Evolutionary conservation across 2,888 invertebrate genomes (phyloP).

Genomic region (Campoplex capitator): DNA sequence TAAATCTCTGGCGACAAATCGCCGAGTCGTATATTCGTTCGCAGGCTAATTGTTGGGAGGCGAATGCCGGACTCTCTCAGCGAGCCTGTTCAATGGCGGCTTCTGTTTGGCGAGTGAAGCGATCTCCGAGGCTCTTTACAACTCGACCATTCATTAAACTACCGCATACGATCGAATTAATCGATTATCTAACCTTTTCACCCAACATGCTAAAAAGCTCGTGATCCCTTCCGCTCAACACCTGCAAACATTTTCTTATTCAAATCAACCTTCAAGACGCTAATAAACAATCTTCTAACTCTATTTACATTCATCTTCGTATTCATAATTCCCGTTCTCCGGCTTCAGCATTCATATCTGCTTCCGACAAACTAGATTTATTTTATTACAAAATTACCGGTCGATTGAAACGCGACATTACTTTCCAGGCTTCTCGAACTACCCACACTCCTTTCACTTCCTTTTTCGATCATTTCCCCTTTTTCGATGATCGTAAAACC

Average conservation of each 20-base stretch:
- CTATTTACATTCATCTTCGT: constrained; percentile 22
- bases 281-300: constrained; percentile 3
- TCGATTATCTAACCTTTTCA: constrained; percentile 74
- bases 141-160: constrained; percentile 69
- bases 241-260: constrained; percentile 26
- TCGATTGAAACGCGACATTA: constrained; percentile 51
- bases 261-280: neutral
- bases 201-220: constrained; percentile 28
- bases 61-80: constrained; percentile 71
- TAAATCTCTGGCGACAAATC: constrained; percentile 81
- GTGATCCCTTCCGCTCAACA: constrained; percentile 31
- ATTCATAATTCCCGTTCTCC: constrained; percentile 35
- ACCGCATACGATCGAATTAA: constrained; percentile 75
- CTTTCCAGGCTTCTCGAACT: constrained; percentile 10
- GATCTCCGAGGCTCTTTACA: constrained; percentile 55
- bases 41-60: constrained; percentile 80
- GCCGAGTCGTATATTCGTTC: constrained; percentile 78
- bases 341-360: constrained; percentile 11
- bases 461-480: constrained; percentile 29
- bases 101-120: constrained; percentile 37
- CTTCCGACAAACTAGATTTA: constrained; percentile 59
- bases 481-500: constrained; percentile 32
- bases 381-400: constrained; percentile 41
- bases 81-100: constrained; percentile 39
- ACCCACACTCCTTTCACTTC: constrained; percentile 42